These are phyloP conservation scores for Pyrgilauda ruficollis DNA, from an alignment of 2,113 vertebrate genomes.

Conservation along the genomic window DNA sequence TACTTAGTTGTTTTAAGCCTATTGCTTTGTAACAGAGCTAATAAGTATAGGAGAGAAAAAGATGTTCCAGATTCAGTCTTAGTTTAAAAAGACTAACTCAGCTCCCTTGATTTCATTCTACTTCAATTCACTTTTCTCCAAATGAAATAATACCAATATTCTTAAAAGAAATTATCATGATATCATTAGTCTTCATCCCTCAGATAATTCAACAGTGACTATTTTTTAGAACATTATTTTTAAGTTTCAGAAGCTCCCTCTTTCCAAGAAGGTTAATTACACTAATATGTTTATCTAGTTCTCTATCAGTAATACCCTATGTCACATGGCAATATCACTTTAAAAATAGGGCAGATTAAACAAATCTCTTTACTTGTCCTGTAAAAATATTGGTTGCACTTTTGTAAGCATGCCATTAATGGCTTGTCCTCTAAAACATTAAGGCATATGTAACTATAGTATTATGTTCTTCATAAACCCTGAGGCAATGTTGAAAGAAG, in stretches of 20 bases:
- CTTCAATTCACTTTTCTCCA: not conserved
- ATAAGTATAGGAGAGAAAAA: not conserved
- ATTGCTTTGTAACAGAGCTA: not conserved
- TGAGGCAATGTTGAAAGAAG: not conserved
- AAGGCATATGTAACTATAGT: not conserved
- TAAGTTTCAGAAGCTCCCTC: slow-evolving; percentile 51
- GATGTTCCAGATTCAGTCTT: not conserved
- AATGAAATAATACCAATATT: not conserved
- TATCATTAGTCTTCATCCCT: slow-evolving; percentile 23
- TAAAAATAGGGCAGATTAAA: slow-evolving; percentile 83
- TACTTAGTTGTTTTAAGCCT: not conserved
- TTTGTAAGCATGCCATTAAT: slow-evolving; percentile 24
- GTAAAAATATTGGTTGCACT: slow-evolving; percentile 65
- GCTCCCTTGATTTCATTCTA: not conserved
- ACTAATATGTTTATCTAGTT: slow-evolving; percentile 64
- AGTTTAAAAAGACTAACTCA: not conserved
- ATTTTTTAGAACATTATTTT: slow-evolving; percentile 33
- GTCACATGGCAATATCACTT: slow-evolving; percentile 64
- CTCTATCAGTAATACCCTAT: slow-evolving; percentile 59
- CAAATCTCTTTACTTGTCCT: slow-evolving; percentile 78
- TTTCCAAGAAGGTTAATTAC: slow-evolving; percentile 64
- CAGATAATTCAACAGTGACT: slow-evolving; percentile 12
- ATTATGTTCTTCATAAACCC: slow-evolving; percentile 14
- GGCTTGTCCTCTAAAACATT: slow-evolving; percentile 9
- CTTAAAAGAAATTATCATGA: slow-evolving; percentile 37